phyloP scores from a whole-genome alignment of 2,113 vertebrate genomes.

The Stercorarius parasiticus region DNA sequence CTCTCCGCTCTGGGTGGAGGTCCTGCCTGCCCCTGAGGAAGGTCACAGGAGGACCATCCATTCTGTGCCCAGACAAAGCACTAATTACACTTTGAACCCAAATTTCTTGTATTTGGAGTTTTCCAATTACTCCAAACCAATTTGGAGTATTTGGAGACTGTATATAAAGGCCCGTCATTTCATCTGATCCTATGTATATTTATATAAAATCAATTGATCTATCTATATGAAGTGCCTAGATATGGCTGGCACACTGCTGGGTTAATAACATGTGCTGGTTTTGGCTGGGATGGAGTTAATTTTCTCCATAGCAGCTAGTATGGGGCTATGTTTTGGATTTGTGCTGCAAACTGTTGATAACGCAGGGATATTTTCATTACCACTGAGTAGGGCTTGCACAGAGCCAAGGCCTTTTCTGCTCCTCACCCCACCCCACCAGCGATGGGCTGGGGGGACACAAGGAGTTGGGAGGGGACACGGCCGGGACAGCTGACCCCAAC shows the following conservation, averaged over 20 bases:
- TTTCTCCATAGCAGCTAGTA: not conserved
- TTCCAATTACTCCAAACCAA: no score
- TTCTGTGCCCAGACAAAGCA: not conserved
- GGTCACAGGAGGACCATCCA: not conserved
- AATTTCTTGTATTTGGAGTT: not conserved
- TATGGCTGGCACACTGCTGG: not conserved
- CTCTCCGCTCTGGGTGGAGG: not conserved
- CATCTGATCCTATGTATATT: not conserved
- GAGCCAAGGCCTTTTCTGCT: not conserved
- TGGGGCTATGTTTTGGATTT: not conserved
- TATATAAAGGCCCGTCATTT: not conserved
- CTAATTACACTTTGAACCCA: not conserved
- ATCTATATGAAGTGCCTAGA: not conserved
- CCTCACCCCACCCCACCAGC: not conserved
- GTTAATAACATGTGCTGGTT: not conserved
- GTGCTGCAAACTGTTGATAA: not conserved
- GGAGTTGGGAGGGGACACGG: not conserved
- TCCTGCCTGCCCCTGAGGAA: not conserved
- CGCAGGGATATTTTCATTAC: not conserved
- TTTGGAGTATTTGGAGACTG: not conserved
- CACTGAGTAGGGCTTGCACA: not conserved
- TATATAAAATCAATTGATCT: not conserved
- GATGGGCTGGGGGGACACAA: not conserved
- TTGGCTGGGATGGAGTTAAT: not conserved
- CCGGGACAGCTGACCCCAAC: not conserved